These are phyloP conservation scores for Peromyscus leucopus DNA, from an alignment of 2,113 vertebrate species.

Conservation along the genomic window DNA sequence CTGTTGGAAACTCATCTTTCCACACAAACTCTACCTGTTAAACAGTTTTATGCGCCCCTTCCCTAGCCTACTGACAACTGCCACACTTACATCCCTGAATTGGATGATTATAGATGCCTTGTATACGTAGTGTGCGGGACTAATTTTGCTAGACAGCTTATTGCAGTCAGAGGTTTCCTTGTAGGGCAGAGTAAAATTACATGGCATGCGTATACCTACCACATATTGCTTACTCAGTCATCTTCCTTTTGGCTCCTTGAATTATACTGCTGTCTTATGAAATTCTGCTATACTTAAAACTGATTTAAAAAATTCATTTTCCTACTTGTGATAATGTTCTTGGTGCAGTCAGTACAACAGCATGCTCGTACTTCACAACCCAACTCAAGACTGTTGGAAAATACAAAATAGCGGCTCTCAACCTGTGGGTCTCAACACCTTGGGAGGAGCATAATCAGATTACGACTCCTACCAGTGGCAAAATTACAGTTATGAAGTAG, in stretches of 20 bases:
- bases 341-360: not conserved
- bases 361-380: not conserved
- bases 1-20: not conserved
- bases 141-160: not conserved
- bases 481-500: not conserved
- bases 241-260: not conserved
- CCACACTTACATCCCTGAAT: not conserved
- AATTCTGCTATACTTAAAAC: conserved; percentile 27
- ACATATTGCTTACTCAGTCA: not conserved
- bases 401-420: not conserved
- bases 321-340: not conserved
- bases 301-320: conserved; percentile 47
- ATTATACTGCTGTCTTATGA: not conserved
- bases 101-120: not conserved
- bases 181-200: not conserved
- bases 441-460: not conserved
- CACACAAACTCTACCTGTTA: not conserved
- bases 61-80: not conserved
- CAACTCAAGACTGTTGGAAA: not conserved
- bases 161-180: not conserved
- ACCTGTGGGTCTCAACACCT: not conserved
- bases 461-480: not conserved
- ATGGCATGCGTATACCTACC: not conserved
- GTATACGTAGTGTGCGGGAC: not conserved
- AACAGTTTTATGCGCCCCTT: not conserved